These are phyloP conservation scores for Platyrinchus mystaceus DNA, from an alignment of 2,797 vertebrate species.

Conservation along the genomic window DNA sequence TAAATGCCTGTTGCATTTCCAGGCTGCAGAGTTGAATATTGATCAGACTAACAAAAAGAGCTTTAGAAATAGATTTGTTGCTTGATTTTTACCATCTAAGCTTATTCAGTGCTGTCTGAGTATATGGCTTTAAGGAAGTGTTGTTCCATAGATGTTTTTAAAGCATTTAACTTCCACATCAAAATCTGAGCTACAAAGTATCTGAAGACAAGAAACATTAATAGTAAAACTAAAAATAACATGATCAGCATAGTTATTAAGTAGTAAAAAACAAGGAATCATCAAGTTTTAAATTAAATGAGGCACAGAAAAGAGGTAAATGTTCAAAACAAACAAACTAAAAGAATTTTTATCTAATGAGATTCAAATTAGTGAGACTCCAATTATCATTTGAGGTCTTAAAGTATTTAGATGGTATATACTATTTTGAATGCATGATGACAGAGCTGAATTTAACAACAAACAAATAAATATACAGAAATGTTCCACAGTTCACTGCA, in stretches of 20 bases:
- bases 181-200: neutral
- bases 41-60: neutral
- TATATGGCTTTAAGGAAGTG: neutral
- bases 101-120: neutral
- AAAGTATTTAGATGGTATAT: neutral
- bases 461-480: neutral
- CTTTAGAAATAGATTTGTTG: neutral
- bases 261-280: neutral
- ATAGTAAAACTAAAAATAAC: conserved; percentile 10
- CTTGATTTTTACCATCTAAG: neutral
- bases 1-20: neutral
- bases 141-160: neutral
- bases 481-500: neutral
- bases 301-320: neutral
- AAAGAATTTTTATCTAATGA: conserved; percentile 5
- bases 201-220: neutral
- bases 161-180: neutral
- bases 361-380: conserved; percentile 7
- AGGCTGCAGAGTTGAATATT: neutral
- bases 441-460: neutral
- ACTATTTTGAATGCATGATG: neutral
- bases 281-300: conserved; percentile 13
- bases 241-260: neutral
- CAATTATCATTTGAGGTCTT: neutral
- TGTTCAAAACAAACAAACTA: conserved; percentile 24